A percentile compares a stretch with the other conserved stretches of the same genome.
Evolutionary conservation across 2,113 vertebrate genomes (phyloP).

Genomic region (Saguinus midas): DNA sequence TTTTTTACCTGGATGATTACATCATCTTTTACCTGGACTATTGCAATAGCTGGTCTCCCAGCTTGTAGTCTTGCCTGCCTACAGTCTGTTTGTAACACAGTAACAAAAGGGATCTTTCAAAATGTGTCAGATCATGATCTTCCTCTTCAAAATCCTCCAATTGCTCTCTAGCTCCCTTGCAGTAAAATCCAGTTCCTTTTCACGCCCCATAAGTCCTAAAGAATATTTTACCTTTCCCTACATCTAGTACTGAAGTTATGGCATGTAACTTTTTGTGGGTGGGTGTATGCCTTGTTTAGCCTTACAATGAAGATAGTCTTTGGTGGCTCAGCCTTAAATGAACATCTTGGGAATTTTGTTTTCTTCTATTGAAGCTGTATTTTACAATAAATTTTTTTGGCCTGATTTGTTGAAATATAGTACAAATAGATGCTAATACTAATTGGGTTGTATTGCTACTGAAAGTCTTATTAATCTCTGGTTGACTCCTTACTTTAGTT

Average conservation of each 20-base stretch:
- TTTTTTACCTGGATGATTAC: neutral
- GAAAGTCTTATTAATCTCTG: neutral
- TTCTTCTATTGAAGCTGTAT: neutral
- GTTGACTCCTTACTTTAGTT: neutral
- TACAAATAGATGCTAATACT: neutral
- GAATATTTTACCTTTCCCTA: neutral
- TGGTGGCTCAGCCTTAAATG: neutral
- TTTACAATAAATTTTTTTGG: neutral
- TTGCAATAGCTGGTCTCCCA: neutral
- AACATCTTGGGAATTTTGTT: neutral
- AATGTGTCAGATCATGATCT: neutral
- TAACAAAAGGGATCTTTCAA: neutral
- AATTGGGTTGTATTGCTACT: neutral
- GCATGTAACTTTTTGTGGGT: neutral
- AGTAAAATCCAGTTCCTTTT: neutral
- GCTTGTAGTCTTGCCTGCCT: neutral
- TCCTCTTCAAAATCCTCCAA: neutral
- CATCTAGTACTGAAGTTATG: neutral
- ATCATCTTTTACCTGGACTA: neutral
- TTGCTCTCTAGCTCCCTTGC: neutral
- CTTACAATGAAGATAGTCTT: neutral
- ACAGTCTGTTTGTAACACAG: neutral
- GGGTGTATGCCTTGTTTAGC: neutral
- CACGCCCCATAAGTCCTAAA: neutral
- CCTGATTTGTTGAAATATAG: neutral